Base-by-base conservation (phyloP, 2,888 invertebrate genomes). In the Ormyrus rosae region DNA sequence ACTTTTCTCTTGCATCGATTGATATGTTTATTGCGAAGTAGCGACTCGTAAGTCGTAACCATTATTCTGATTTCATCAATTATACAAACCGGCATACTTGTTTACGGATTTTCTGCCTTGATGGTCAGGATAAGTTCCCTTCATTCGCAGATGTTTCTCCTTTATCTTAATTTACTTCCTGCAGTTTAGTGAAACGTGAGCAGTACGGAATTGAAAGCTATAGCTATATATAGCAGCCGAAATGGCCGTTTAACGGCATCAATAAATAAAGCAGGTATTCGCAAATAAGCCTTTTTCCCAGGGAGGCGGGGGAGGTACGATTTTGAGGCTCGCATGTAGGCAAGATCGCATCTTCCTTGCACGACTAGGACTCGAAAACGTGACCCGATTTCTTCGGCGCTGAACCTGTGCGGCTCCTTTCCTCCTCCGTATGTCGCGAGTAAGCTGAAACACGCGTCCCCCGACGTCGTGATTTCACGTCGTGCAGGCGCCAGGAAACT, bases 1-100 rank as follows among this genome's bases (percentile, higher is more conserved):
- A 34, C 34, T 34, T 58, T 51, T 71, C 56, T 4, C 50, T 56
- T 19, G 60, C n/a, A 51, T 71, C 64, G 77, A 77, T 77, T 58
- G 77, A 56, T 50, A 56, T 51, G 77, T 77, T 77, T 77, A 71
- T 58, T 51, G 58, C 19, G 0, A 9, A 55, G 11, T 61, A n/a
- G 9, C 34, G 34, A 34, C 34, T 34, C 34, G 34, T 34, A 34
- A 53, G 10, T 7, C 6, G 50, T 77, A 68, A 50, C 48, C 74
- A 51, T 51, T 46, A 58, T 74, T 67, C 55, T 48, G 48, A 19
- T 8, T 56, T 74, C 53, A 13, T 75, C 68, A 19, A 75, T 75
- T 75, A 75, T 75, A 53, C 48, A 60, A 10, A 13, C 45, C 34
- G n/a, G 13, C n/a, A 9, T 53, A 19, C 50, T 71, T 50, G 11